phyloP scores from a whole-genome alignment of 2,113 vertebrate species.

The Corythoichthys haematopterus region DNA sequence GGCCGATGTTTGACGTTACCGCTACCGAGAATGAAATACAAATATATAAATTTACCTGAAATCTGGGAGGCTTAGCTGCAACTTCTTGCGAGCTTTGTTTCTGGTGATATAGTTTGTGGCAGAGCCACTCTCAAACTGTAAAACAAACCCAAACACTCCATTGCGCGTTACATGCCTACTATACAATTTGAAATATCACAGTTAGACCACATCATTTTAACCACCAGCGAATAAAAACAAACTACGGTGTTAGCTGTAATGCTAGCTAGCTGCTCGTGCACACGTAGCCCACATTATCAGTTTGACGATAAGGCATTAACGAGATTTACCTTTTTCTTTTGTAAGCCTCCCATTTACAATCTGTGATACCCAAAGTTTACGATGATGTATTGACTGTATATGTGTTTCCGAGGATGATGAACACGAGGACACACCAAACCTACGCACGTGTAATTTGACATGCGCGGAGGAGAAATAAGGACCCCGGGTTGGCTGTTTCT shows the following conservation, averaged over 20 bases:
- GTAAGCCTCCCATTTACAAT: slow-evolving; percentile 69
- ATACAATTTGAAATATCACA: accelerated
- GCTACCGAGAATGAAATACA: not conserved
- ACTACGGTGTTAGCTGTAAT: slow-evolving; percentile 9
- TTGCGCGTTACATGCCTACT: not conserved
- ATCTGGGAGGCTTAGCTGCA: slow-evolving; percentile 86
- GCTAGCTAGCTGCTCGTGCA: not conserved
- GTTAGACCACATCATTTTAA: not conserved
- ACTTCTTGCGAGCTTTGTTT: slow-evolving; percentile 92
- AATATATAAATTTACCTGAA: slow-evolving; percentile 78
- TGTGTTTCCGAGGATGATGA: not conserved
- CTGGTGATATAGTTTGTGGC: slow-evolving; percentile 95
- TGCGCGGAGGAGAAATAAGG: slow-evolving; percentile 14
- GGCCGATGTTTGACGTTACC: not conserved
- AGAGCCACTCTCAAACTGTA: slow-evolving; percentile 83
- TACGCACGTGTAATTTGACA: slow-evolving; percentile 62
- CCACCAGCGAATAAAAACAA: slow-evolving; percentile 19
- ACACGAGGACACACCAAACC: not conserved
- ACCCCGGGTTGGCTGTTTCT: slow-evolving; percentile 9
- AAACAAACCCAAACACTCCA: not conserved
- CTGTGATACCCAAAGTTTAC: not conserved
- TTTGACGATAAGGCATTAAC: not conserved
- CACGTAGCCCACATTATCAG: not conserved
- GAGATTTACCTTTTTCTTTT: slow-evolving; percentile 75
- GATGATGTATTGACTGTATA: not conserved